Base-by-base conservation (phyloP, 2,113 vertebrate genomes). In the Sarotherodon lohbergeri region DNA sequence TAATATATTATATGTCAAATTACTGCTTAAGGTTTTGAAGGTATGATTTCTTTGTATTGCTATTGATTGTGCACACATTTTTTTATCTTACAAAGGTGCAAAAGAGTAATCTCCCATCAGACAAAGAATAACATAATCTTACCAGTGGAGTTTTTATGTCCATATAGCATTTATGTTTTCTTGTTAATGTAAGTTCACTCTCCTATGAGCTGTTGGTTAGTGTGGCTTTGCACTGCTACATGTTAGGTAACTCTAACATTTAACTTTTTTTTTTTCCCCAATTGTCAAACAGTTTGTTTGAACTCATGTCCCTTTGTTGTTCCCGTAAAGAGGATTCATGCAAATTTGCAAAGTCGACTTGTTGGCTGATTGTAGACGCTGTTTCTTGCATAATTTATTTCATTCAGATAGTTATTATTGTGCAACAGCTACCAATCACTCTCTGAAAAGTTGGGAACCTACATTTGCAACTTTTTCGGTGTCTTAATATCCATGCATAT, bases 191-290 rank as follows among this genome's bases (percentile, higher is more conserved):
- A 71, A 24, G 36, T 22, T 68, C 11, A 41, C 6, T 68, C 36
- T 22, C 11, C 63, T 68, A n/a, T 71, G 19, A 71, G 63, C 36
- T 43, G n/a, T 24, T 41, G 12, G 63, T 9, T 71, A 71, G n/a
- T 46, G 7, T 73, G 12, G 39, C 7, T 46, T 46, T 43, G 66
- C 14, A 14, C 8, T 73, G 22, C 41, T 73, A 27, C 68, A 29
- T 46, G 12, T 6, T 73, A 27, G 22, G 13, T 71, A 27, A 43
- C n/a, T 24, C 39, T 71, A 36, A 71, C n/a, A 16, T 71, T 71
- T 71, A 27, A 73, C n/a, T 1, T 17, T 10, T 73, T 71, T 29
- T 43, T 6, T 0, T 0, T 2, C 19, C 16, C 66, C 22, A 9
- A 7, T 19, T 76, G 1, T 29, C 71, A 48, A 48, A 2, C 14